Evolutionary conservation across 1,140 invertebrate genomes (phyloP), one percentile per base, ranked within the genome.

Genomic region (Drosophila carrolli): DNA sequence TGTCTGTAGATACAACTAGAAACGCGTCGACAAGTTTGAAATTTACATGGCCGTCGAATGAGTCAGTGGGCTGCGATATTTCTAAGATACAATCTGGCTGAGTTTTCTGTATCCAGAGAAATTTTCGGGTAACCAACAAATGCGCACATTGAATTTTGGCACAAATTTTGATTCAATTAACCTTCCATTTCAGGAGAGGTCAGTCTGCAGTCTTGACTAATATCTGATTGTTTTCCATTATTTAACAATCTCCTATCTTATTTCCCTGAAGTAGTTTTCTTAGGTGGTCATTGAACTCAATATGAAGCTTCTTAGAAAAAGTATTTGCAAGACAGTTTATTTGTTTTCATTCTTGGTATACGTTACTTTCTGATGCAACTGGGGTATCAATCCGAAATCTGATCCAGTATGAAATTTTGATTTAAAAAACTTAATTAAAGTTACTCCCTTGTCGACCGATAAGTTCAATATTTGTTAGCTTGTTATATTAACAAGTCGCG

Each of bases 141-240:
- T 43, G 56, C 63, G 74, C 75, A 67, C 68, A 65, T 78, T 40
- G 8, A 68, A 75, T 58, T 46, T 74, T 61, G 47, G 57, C 59
- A 59, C 53, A n/a, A 58, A 44, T 68, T 65, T 81, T 54, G 71
- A 78, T 84, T 85, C 14, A 85, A 85, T 84, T 85, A 84, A 85
- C 81, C 82, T 78, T 48, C 35, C 11, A 44, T 43, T 70, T 71
- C 29, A 44, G 32, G 40, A 37, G 32, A 80, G 81, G 76, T 73
- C 72, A 74, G 27, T 16, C 60, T 44, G 37, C 66, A 71, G 7
- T 48, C 37, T 70, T 57, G 65, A 70, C 13, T 70, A 50, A 41
- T 29, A 41, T 50, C 51, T 16, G 37, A 57, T 48, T 23, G 8
- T 55, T 19, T 27, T 35, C 4, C 9, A 48, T 65, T 27, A 37